Base-by-base conservation (phyloP, 2,888 invertebrate genomes). In the Noctua fimbriata region DNA sequence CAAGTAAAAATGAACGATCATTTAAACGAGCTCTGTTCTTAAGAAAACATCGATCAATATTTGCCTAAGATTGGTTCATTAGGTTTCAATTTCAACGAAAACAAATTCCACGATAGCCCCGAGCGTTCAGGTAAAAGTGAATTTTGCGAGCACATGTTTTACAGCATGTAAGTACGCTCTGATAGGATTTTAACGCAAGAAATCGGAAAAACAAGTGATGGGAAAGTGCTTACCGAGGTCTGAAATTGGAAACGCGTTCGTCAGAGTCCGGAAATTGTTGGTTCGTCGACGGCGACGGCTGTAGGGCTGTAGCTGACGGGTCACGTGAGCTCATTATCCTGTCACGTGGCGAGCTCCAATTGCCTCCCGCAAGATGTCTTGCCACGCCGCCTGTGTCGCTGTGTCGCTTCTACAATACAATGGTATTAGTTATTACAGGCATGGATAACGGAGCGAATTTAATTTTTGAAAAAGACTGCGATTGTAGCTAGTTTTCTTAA, bases 181-280 rank as follows among this genome's bases (percentile, higher is more conserved):
- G 83, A 89, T 86, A 72, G 75, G 82, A 79, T 86, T 87, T 87
- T 85, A 90, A 88, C 86, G 83, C 83, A 90, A 90, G 88, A 90
- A 90, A 91, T 90, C 90, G 90, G 88, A 92, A 94, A 94, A 94
- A 94, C 92, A 93, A 94, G 91, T 92, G 92, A 93, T 93, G 91
- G 92, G 92, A 93, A 94, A 94, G 93, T 93, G 95, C 91, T 94
- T 94, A 95, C 93, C 94, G 94, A 94, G 93, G 94, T 95, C 93
- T 95, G 94, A 96, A 96, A 96, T 95, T 96, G 95, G 95, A 95
- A 95, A 93, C 94, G 94, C 93, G 94, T 94, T 94, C 94, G 93
- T 95, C 95, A 94, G 93, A 88, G 90, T 90, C 93, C 95, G 95
- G 95, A 96, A 96, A 96, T 96, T 95, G 95, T 94, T 92, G 94